These are phyloP conservation scores for Halictus rubicundus DNA, from an alignment of 1,140 invertebrate genomes.

Conservation along the genomic window DNA sequence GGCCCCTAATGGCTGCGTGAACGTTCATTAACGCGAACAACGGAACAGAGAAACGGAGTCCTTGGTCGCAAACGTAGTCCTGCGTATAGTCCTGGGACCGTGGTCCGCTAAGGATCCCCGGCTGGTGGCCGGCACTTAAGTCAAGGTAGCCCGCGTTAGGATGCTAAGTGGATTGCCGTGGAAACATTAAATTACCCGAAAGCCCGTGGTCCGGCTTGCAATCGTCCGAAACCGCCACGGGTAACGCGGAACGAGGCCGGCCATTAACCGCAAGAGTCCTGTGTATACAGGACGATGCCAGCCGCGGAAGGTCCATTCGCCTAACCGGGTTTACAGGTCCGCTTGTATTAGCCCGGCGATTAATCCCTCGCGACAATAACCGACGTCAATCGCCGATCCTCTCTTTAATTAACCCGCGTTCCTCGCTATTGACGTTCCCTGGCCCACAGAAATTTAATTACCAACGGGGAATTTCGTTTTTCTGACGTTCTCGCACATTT, in stretches of 20 bases:
- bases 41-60: not conserved
- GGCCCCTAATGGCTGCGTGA: not conserved
- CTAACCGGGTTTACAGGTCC: slow-evolving; percentile 42
- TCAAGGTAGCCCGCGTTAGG: slow-evolving; percentile 9
- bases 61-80: too few species aligned
- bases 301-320: slow-evolving; percentile 27
- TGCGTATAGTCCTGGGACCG: too few species aligned
- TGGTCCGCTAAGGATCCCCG: not conserved
- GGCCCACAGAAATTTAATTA: too few species aligned
- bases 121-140: not conserved
- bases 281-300: slow-evolving; percentile 27
- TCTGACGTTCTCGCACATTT: too few species aligned
- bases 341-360: slow-evolving; percentile 52
- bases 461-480: too few species aligned
- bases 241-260: slow-evolving; percentile 46
- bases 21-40: not conserved
- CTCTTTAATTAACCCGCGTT: slow-evolving; percentile 42
- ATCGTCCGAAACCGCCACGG: slow-evolving; percentile 57
- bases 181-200: slow-evolving; percentile 61
- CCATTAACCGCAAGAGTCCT: slow-evolving; percentile 61
- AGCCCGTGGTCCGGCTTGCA: slow-evolving; percentile 38
- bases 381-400: slow-evolving; percentile 6
- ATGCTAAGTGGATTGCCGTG: slow-evolving; percentile 59
- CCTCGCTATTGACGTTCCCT: too few species aligned
- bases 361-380: slow-evolving; percentile 47